Evolutionary conservation across 2,797 vertebrate genomes (phyloP), one percentile per base, ranked within the genome.

Genomic region (Oreochromis mossambicus): DNA sequence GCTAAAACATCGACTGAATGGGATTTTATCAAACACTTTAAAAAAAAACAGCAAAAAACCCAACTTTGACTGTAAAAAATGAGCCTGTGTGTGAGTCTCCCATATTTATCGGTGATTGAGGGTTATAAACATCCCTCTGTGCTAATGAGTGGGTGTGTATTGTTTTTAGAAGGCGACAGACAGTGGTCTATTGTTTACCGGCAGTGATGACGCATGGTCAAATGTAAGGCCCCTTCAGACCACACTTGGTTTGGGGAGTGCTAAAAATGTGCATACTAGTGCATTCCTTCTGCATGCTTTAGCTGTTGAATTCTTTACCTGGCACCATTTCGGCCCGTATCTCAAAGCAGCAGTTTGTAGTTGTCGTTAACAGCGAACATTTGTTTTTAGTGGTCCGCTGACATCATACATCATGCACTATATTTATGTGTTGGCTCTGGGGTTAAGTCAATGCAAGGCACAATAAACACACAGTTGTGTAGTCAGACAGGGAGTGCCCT

Each of bases 151-250:
- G 86, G 79, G 83, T 85, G 78, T 88, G 80, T 85, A 75, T 92
- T 94, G 91, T 91, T 92, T 93, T 93, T 89, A 80, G 80, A 81
- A 83, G 15, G 54, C 76, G 48, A 66, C 29, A 17, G 50, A 94
- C 91, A 87, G 86, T 78, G 80, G 79, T 77, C 86, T 93, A 89
- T 93, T 93, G 91, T 94, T 88, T 89, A 88, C 17, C 24, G 77
- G 78, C 86, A 21, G 58, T 29, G 86, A 88, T 94, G 92, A 92
- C 81, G 86, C 84, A 85, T 79, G 54, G 90, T 87, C 87, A 81
- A 88, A 88, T 84, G 85, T 84, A 79, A 76, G 19, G 82, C 81
- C 68, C 73, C 54, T 82, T 81, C 76, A 84, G 80, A 83, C 81
- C 50, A 76, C 89, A 63, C 50, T 92, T 48, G 55, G 79, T 90